phyloP scores from a whole-genome alignment of 2,797 vertebrate genomes.

The Gallinago stenura region DNA sequence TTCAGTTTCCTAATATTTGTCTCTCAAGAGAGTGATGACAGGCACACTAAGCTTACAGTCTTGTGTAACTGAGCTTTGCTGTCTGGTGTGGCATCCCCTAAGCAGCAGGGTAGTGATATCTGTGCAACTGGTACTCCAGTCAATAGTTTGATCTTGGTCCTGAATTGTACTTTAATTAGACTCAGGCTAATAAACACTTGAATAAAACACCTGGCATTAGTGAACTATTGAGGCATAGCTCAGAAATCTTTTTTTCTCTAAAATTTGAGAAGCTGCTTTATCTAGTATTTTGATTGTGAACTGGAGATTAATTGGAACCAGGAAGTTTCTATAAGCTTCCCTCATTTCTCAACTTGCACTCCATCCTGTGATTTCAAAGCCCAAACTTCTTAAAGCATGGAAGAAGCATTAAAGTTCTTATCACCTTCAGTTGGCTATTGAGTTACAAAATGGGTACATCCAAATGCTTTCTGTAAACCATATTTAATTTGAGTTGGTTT shows the following conservation, averaged over 20 bases:
- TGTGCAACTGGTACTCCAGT: too few relatives aligned
- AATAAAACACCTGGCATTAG: not conserved
- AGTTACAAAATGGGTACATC: not conserved
- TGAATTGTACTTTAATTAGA: not conserved
- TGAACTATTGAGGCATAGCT: not conserved
- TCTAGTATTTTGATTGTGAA: not conserved
- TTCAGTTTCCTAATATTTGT: not conserved
- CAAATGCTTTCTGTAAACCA: not conserved
- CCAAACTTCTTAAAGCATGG: not conserved
- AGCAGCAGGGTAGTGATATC: not conserved
- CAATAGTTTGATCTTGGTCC: not conserved
- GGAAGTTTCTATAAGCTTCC: not conserved
- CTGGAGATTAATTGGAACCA: not conserved
- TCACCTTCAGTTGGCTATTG: not conserved
- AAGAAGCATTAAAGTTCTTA: too few relatives aligned
- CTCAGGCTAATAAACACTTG: not conserved
- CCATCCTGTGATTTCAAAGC: not conserved
- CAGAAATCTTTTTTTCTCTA: not conserved
- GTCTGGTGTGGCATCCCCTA: accelerated
- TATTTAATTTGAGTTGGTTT: not conserved
- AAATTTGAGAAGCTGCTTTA: not conserved
- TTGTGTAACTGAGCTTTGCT: not conserved
- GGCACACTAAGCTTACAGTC: not conserved
- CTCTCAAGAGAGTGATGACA: not conserved
- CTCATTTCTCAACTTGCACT: not conserved